Evolutionary conservation across 2,113 vertebrate genomes (phyloP).

Genomic region (Atractosteus spatula): DNA sequence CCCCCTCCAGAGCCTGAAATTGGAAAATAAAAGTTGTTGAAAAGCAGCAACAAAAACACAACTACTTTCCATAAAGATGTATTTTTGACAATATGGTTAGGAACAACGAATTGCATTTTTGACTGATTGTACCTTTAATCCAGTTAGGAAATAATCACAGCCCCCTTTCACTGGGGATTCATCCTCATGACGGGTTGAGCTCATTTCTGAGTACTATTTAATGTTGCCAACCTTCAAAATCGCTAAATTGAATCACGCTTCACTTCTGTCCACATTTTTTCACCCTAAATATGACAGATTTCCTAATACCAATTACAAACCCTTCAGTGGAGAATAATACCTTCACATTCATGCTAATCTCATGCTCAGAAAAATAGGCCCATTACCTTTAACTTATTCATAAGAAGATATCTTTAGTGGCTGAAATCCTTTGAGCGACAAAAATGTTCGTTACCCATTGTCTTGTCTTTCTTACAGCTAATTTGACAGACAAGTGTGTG

Average conservation of each 20-base stretch:
- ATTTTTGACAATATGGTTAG: too few relatives aligned
- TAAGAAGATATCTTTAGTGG: conserved; percentile 4
- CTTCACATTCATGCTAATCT: neutral
- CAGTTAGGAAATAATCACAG: neutral
- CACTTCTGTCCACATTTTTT: neutral
- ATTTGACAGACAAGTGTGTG: neutral
- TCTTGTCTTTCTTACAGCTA: neutral
- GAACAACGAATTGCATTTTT: neutral
- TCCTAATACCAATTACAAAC: conserved; percentile 5
- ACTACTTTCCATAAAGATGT: too few relatives aligned
- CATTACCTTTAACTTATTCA: neutral
- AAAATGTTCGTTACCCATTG: neutral
- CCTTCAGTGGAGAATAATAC: conserved; percentile 11
- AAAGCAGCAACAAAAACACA: too few relatives aligned
- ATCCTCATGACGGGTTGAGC: neutral
- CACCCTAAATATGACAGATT: conserved; percentile 7
- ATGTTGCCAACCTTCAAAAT: neutral
- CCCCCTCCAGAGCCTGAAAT: too few relatives aligned
- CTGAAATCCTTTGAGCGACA: conserved; percentile 3
- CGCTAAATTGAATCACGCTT: neutral
- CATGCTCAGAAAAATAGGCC: conserved; percentile 1
- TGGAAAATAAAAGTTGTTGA: too few relatives aligned
- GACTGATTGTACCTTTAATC: neutral
- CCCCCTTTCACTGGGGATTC: neutral
- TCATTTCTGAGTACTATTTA: too few relatives aligned